A percentile compares a stretch with the other conserved stretches of the same genome.
Conservation (phyloP, 2,888 invertebrate species). For the Acrobasis consociella region DNA sequence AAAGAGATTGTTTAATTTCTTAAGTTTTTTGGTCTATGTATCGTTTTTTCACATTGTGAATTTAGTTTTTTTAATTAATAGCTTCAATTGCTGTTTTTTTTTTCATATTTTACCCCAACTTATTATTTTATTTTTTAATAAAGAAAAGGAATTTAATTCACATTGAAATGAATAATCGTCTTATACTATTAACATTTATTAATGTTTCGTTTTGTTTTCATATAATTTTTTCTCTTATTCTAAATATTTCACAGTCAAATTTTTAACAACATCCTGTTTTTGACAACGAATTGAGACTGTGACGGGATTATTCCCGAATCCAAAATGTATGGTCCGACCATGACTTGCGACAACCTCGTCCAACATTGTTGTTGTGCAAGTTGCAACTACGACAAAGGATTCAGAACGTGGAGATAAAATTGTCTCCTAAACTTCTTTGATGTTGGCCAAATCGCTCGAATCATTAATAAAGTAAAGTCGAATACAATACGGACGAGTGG, state of each 20-base stretch:
- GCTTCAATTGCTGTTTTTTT: too few species aligned
- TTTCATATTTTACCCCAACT: too few species aligned
- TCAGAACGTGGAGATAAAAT: slow-evolving; percentile 67
- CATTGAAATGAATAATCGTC: too few species aligned
- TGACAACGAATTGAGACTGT: slow-evolving; percentile 42
- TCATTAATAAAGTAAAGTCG: slow-evolving; percentile 65
- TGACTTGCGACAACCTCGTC: slow-evolving; percentile 67
- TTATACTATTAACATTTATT: too few species aligned
- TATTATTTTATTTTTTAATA: too few species aligned
- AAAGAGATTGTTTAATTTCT: too few species aligned
- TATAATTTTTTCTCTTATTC: too few species aligned
- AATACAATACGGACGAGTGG: background rate
- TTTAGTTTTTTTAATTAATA: too few species aligned
- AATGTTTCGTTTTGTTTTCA: too few species aligned
- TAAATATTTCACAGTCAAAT: slow-evolving; percentile 1
- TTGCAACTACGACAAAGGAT: slow-evolving; percentile 69
- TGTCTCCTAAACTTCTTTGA: slow-evolving; percentile 72
- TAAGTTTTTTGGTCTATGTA: too few species aligned
- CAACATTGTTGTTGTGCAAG: slow-evolving; percentile 74
- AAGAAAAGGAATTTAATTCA: too few species aligned
- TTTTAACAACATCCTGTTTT: slow-evolving; percentile 58
- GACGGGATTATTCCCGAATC: slow-evolving; percentile 64
- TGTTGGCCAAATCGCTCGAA: slow-evolving; percentile 52
- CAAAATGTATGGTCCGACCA: slow-evolving; percentile 69
- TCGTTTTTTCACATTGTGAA: too few species aligned